Evolutionary conservation across 2,113 vertebrate species (phyloP).

Genomic region (Erythrolamprus reginae): DNA sequence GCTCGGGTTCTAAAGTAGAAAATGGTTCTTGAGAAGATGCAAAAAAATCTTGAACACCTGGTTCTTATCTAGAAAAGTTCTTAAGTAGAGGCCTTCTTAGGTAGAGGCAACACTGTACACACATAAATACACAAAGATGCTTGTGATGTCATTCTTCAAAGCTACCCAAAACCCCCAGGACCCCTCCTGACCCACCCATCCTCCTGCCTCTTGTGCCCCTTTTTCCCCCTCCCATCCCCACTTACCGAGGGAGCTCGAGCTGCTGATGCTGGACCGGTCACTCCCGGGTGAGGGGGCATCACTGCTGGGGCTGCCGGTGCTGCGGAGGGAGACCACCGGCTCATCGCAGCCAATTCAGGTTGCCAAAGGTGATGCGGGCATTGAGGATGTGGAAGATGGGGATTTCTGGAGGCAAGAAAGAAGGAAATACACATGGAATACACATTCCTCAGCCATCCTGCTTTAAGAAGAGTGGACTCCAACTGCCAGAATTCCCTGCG

Average conservation of each 20-base stretch:
- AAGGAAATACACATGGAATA: no score
- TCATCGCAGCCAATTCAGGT: conserved; percentile 93
- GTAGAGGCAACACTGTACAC: no score
- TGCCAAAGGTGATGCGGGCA: conserved; percentile 94
- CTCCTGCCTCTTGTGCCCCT: accelerated
- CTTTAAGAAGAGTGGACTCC: no score
- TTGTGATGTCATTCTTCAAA: neutral
- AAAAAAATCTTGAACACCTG: no score
- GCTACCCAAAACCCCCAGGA: no score
- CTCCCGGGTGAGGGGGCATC: conserved; percentile 91
- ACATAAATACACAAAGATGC: neutral
- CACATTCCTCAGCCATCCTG: no score
- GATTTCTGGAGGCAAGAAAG: conserved; percentile 76
- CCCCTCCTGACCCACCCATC: no score
- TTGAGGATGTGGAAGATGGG: conserved; percentile 98
- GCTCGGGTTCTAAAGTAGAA: no score
- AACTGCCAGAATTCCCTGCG: neutral
- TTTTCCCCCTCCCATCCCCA: accelerated
- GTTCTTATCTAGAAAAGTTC: no score
- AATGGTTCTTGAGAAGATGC: no score
- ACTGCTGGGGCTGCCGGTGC: conserved; percentile 76
- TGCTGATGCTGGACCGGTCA: conserved; percentile 93
- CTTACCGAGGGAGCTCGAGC: conserved; percentile 91
- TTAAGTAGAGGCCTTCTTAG: no score
- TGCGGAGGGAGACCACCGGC: conserved; percentile 74